These are phyloP conservation scores for Troides helena DNA, from an alignment of 2,888 invertebrate species.

Conservation along the genomic window DNA sequence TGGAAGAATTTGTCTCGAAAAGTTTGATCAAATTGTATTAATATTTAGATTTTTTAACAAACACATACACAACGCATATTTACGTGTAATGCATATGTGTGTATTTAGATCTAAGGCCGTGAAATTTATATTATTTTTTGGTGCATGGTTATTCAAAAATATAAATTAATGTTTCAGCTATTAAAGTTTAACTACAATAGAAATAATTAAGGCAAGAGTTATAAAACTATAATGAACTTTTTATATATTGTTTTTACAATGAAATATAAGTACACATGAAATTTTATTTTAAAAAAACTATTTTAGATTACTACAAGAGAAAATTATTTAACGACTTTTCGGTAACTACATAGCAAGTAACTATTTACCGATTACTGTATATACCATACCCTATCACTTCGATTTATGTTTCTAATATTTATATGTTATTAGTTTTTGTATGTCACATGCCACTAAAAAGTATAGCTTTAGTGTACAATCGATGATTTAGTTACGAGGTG, in stretches of 20 bases:
- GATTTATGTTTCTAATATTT: neutral
- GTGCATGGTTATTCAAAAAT: neutral
- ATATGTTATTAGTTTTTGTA: no score
- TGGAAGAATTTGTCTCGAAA: slow-evolving; percentile 14
- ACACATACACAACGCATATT: no score
- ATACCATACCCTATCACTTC: neutral
- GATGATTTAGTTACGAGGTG: no score
- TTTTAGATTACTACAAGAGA: neutral
- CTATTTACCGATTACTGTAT: neutral
- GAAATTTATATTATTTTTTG: slow-evolving; percentile 1
- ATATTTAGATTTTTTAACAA: no score
- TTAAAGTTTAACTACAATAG: neutral
- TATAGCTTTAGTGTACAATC: no score
- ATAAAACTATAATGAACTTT: neutral
- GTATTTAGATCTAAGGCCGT: slow-evolving; percentile 5
- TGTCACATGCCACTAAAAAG: no score
- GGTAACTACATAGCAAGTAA: neutral
- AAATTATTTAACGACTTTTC: neutral
- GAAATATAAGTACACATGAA: neutral
- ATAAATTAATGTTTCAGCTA: neutral
- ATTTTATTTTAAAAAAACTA: neutral
- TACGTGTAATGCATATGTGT: neutral
- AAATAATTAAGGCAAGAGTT: neutral
- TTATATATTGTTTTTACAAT: neutral
- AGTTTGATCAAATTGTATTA: neutral